Evolutionary conservation across 2,888 invertebrate genomes (phyloP).

Genomic region (Tipula helvola): DNA sequence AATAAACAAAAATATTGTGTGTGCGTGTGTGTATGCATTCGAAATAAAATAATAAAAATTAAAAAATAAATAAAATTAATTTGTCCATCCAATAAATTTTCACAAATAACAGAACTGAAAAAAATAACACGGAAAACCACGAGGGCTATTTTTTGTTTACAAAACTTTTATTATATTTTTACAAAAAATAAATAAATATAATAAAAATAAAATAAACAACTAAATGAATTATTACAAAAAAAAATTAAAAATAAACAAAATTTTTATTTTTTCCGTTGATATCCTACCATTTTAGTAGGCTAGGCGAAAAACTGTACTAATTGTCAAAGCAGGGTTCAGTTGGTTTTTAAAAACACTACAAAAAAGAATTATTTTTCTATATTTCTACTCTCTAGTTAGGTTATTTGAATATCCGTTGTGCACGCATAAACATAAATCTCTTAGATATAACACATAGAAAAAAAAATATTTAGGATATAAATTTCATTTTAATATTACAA

Average conservation of each 20-base stretch:
- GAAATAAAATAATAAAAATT: neutral
- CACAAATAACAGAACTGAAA: neutral
- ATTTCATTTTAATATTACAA: neutral
- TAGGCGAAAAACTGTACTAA: neutral
- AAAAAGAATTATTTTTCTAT: neutral
- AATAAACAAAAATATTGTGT: neutral
- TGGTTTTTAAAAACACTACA: neutral
- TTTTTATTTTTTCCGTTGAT: neutral
- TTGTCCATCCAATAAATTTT: slow-evolving; percentile 4
- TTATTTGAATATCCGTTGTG: neutral
- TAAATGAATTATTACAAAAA: neutral
- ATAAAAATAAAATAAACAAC: neutral
- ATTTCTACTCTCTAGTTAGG: neutral
- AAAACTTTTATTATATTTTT: neutral
- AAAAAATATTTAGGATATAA: neutral
- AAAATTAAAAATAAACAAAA: neutral
- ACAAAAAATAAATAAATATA: neutral
- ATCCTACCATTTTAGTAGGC: neutral
- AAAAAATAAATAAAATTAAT: neutral
- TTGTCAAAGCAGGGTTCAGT: neutral
- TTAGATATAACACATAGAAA: neutral
- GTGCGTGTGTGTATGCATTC: neutral
- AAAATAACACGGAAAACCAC: neutral
- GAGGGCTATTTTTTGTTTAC: neutral
- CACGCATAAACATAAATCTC: neutral